phyloP scores from a whole-genome alignment of 1,140 invertebrate genomes.

The Dolichoris vasculosae region DNA sequence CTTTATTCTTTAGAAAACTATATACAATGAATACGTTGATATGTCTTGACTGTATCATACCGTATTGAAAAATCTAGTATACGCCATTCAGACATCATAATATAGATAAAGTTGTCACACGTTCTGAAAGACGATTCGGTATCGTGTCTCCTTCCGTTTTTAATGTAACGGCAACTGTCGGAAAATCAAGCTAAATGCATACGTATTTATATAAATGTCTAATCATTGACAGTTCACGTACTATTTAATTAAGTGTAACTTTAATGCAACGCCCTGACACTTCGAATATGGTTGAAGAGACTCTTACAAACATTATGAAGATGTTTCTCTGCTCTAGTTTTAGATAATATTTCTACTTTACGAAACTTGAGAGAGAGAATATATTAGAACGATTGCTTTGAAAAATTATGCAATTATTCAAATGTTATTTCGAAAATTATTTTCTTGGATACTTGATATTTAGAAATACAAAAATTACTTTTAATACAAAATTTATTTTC shows the following conservation, averaged over 20 bases:
- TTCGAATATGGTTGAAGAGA: not conserved
- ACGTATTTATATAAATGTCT: not conserved
- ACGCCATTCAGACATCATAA: not conserved
- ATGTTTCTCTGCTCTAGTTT: not conserved
- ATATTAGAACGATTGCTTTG: too few relatives aligned
- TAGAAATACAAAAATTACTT: too few relatives aligned
- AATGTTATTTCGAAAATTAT: too few relatives aligned
- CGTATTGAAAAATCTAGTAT: not conserved
- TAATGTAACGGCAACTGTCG: not conserved
- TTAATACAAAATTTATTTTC: too few relatives aligned
- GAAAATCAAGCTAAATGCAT: not conserved
- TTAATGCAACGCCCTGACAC: not conserved
- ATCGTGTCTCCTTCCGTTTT: not conserved
- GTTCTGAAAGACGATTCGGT: not conserved
- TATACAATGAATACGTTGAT: not conserved
- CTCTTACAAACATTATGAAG: not conserved
- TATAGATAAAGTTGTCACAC: conserved; percentile 13
- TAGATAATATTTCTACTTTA: too few relatives aligned
- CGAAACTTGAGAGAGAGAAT: too few relatives aligned
- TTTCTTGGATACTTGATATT: too few relatives aligned
- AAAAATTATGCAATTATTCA: too few relatives aligned
- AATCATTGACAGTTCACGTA: not conserved
- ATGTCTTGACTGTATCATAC: not conserved
- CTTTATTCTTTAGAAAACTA: too few relatives aligned
- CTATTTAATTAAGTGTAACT: not conserved